These are phyloP conservation scores for Megalops cyprinoides DNA, from an alignment of 2,797 vertebrate species.

Conservation along the genomic window DNA sequence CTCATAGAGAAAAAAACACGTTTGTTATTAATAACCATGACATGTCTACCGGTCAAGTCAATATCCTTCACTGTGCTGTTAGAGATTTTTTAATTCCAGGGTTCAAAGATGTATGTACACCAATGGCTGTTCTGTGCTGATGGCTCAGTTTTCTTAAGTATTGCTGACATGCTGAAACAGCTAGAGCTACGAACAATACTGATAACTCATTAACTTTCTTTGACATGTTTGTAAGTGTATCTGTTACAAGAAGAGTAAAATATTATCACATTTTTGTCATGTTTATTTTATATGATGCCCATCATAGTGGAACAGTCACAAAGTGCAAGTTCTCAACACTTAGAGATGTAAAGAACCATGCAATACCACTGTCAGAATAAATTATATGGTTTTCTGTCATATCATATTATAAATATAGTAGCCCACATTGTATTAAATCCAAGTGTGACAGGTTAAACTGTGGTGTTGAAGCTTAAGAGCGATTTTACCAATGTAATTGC, in stretches of 20 bases:
- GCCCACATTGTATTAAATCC: background rate
- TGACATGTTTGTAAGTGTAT: background rate
- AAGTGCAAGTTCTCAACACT: background rate
- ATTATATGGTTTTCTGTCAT: background rate
- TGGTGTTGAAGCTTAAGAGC: background rate
- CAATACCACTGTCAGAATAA: background rate
- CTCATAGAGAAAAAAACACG: slow-evolving; percentile 27
- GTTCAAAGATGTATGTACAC: background rate
- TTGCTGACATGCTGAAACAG: background rate
- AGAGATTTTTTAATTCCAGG: slow-evolving; percentile 32
- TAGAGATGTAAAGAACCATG: background rate
- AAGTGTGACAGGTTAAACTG: background rate
- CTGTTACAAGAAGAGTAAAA: too few species aligned
- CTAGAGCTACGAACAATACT: background rate
- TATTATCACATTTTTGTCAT: background rate
- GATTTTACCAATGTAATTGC: background rate
- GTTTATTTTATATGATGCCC: background rate
- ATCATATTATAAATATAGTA: background rate
- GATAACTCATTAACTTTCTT: background rate
- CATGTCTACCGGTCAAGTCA: slow-evolving; percentile 21
- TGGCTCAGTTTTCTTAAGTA: background rate
- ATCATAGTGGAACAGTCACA: background rate
- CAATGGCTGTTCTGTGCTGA: background rate
- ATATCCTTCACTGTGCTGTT: slow-evolving; percentile 21
- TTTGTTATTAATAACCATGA: slow-evolving; percentile 46